Evolutionary conservation across 2,888 invertebrate genomes (phyloP), one percentile per base, ranked within the genome.

Genomic region (Gryllus longicercus): DNA sequence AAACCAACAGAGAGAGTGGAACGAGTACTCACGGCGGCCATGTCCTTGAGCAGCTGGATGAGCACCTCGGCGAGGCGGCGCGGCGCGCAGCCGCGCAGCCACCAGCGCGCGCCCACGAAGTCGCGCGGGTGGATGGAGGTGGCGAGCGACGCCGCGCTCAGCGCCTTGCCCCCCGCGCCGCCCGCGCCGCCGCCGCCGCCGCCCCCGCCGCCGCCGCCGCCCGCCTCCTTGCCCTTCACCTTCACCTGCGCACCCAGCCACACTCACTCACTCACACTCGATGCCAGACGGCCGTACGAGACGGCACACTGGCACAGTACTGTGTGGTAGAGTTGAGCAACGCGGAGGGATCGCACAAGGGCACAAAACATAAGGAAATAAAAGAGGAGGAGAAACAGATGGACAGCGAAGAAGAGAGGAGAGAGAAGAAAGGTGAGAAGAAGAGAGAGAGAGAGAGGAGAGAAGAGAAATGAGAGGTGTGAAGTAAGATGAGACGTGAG

Each of bases 1-100:
- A 4, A 38, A 38, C 2, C 25, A 2, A 38, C 2, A 38, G 25
- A 2, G 25, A 38, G 25, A 2, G 25, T 38, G 2, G 21, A 21
- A 21, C 21, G 25, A 38, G 8, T 75, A 88, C 90, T 90, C 89
- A 97, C 97, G 86, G 94, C 92, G 25, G 96, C 94, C 94, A 99
- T 96, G 85, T 99, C 98, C 82, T 95, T 93, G 23, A 99, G 91
- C 11, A 99, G 90, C 80, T 92, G 91, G 75, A 97, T 95, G 76
- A 97, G 96, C 78, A 94, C 93, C 86, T 96, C 95, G 2, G 97
- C 96, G 82, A 97, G 91, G 85, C 96, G 95, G 83, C 93, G 91
- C 18, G 94, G 92, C 83, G 96, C 95, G 80, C 92, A 90, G 0
- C 98, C 98, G 81, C 94, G 90, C 85, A 97, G 89, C 91, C 96